These are phyloP conservation scores for Sciurus vulgaris DNA, from an alignment of 2,797 vertebrate species.

Conservation along the genomic window DNA sequence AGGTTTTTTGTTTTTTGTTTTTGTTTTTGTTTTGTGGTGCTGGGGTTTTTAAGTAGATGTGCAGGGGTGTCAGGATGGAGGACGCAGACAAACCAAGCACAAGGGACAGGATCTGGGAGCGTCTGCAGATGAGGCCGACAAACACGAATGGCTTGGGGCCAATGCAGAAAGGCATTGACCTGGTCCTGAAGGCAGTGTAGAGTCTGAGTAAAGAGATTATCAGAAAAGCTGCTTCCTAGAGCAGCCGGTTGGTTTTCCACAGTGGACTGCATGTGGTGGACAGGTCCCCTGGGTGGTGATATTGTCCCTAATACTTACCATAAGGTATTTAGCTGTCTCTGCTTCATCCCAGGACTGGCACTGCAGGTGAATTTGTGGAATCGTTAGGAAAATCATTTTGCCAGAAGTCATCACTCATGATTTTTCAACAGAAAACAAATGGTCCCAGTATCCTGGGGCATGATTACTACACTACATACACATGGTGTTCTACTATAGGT, in stretches of 20 bases:
- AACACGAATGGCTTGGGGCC: not conserved
- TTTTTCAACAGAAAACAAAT: not conserved
- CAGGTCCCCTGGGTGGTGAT: not conserved
- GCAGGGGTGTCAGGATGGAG: not conserved
- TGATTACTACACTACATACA: not conserved
- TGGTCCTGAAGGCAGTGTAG: not conserved
- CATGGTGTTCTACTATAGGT: not conserved
- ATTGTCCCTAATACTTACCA: not conserved
- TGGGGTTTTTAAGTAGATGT: not conserved
- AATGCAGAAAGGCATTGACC: not conserved
- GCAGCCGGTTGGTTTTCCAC: not conserved
- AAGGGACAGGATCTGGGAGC: not conserved
- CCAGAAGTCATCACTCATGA: not conserved
- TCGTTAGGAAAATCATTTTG: not conserved
- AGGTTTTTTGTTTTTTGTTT: too few relatives aligned
- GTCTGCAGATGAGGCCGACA: not conserved
- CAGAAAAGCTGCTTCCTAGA: not conserved
- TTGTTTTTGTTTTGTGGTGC: too few relatives aligned
- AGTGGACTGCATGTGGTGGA: not conserved
- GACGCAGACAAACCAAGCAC: not conserved
- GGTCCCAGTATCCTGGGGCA: not conserved
- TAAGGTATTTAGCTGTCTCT: not conserved
- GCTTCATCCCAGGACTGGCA: not conserved
- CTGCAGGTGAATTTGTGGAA: not conserved
- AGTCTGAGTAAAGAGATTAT: not conserved